Evolutionary conservation across 2,113 vertebrate genomes (phyloP), one percentile per base, ranked within the genome.

Genomic region (Prionailurus bengalensis): DNA sequence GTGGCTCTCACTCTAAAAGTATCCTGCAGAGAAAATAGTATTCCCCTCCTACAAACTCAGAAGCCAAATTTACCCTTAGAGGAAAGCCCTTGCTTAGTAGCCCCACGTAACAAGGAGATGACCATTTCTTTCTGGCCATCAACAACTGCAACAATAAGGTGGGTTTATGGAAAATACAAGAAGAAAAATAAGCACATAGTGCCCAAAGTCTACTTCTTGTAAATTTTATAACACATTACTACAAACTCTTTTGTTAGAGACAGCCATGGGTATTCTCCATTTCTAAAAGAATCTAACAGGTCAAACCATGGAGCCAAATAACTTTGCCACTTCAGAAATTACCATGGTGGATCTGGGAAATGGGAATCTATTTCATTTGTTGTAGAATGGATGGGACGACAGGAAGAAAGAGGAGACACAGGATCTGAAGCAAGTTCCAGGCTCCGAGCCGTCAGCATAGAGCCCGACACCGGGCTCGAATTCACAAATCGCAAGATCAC

Each of bases 281-380:
- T 97, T 87, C 80, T 25, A 68, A 80, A 89, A 88, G 36, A 92
- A 93, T 5, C 73, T 13, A 93, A 31, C 68, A 94, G 65, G 82
- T 95, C 85, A 96, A 93, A 96, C 36, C 92, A 91, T 39, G 78
- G 29, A 97, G 55, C 53, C 89, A 68, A 95, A 84, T 25, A 65
- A 53, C 79, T 66, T 36, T 58, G 73, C 66, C 80, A 84, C 79
- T 53, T 21, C 82, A 68, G 95, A 95, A 96, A 70, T 63, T 1
- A 95, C 13, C 79, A 7, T 73, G 71, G 79, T 53, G 53, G 10
- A n/a, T 74, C 53, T 1, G 55, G 70, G 63, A 66, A 95, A n/a
- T 0, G 6, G 93, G 84, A 25, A 53, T 89, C 95, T 95, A 94
- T 95, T 96, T 88, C 93, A 10, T 68, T 82, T 61, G 70, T 14